Percentiles rank a stretch among this genome's conserved stretches.
Evolutionary conservation across 2,888 invertebrate genomes (phyloP).

Genomic region (Tenodera sinensis): DNA sequence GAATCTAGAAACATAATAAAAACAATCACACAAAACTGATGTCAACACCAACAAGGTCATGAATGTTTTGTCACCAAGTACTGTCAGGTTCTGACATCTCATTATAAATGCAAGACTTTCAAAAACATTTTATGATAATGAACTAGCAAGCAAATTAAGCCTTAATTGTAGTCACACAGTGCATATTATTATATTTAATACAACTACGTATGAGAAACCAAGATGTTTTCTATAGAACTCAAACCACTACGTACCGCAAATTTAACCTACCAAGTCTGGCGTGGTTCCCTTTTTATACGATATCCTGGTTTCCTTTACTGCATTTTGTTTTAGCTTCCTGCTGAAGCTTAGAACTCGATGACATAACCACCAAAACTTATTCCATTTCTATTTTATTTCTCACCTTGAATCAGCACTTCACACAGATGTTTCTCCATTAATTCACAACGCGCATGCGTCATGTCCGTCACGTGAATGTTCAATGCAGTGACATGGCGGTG

Average conservation of each 20-base stretch:
- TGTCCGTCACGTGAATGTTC: background rate
- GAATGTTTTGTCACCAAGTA: background rate
- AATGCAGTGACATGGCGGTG: constrained; percentile 36
- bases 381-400: background rate
- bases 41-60: background rate
- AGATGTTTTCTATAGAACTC: background rate
- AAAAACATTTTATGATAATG: background rate
- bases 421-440: constrained; percentile 20
- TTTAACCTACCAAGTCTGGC: background rate
- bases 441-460: constrained; percentile 7
- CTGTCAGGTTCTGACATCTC: background rate
- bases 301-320: background rate
- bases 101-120: background rate
- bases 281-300: background rate
- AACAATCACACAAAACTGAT: background rate
- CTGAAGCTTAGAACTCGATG: background rate
- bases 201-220: background rate
- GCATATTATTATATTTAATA: background rate
- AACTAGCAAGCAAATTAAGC: background rate
- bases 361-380: background rate
- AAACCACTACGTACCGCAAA: background rate
- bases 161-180: background rate
- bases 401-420: background rate
- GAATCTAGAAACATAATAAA: background rate
- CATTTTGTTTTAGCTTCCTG: background rate